Evolutionary conservation across 2,888 invertebrate species (phyloP).

Genomic region (Mamestra brassicae): DNA sequence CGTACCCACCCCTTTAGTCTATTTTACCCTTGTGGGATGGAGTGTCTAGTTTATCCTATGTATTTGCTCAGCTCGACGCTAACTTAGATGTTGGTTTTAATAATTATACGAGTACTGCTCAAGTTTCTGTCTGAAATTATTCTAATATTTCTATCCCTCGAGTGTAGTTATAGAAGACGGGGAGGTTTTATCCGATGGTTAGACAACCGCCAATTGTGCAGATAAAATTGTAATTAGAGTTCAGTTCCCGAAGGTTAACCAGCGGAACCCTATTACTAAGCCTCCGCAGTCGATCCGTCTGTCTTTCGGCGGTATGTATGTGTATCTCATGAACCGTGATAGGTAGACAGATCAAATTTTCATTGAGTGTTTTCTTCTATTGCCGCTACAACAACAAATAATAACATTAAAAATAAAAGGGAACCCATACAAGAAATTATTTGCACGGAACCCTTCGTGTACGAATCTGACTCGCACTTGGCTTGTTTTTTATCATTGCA

Average conservation of each 20-base stretch:
- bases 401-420: too few species aligned
- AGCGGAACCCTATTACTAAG: too few species aligned
- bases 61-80: constrained; percentile 29
- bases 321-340: too few species aligned
- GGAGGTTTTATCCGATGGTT: constrained; percentile 15
- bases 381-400: too few species aligned
- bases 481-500: not conserved
- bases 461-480: too few species aligned
- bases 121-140: constrained; percentile 43
- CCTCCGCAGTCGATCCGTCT: too few species aligned
- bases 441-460: too few species aligned
- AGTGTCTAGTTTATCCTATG: constrained; percentile 44
- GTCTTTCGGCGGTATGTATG: too few species aligned
- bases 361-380: too few species aligned
- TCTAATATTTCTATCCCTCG: constrained; percentile 35
- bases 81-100: constrained; percentile 41
- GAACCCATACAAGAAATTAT: too few species aligned
- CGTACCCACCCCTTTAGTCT: constrained; percentile 52
- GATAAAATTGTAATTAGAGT: constrained; percentile 13
- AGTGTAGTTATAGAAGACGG: constrained; percentile 6
- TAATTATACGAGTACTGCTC: constrained; percentile 40
- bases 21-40: constrained; percentile 49
- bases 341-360: too few species aligned
- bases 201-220: not conserved
- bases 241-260: too few species aligned